These are phyloP conservation scores for Adelosebastes latens DNA, from an alignment of 2,797 vertebrate species.

Conservation along the genomic window DNA sequence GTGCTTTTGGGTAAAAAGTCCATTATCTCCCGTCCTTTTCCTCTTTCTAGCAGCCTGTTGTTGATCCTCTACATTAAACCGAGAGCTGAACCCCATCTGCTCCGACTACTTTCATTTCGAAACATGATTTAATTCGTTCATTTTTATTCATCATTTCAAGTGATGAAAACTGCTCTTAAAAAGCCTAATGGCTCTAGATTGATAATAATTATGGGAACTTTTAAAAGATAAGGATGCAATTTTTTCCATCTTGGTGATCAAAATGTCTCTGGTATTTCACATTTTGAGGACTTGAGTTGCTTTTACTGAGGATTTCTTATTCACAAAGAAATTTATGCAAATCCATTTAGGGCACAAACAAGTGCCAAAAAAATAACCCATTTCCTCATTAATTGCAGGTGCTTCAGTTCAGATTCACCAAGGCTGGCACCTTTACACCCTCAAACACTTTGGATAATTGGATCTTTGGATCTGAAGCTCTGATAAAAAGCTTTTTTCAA, in stretches of 20 bases:
- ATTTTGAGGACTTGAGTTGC: neutral
- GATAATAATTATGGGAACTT: neutral
- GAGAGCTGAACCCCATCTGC: neutral
- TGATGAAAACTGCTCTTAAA: conserved; percentile 3
- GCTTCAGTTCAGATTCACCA: neutral
- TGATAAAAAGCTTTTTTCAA: neutral
- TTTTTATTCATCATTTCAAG: neutral
- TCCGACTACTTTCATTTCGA: neutral
- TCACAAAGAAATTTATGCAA: neutral
- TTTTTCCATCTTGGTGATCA: neutral
- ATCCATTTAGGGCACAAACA: neutral
- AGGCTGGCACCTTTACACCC: neutral
- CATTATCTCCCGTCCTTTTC: neutral
- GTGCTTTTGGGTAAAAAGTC: neutral
- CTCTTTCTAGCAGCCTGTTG: neutral
- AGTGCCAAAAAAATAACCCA: neutral
- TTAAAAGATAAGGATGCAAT: neutral
- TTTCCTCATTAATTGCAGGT: neutral
- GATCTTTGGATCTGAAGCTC: neutral
- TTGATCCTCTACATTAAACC: neutral
- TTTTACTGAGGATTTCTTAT: neutral
- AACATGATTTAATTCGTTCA: neutral
- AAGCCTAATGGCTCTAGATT: neutral
- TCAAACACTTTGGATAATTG: neutral
- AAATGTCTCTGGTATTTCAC: neutral